Conservation (phyloP, 2,113 vertebrate genomes). For the Physeter macrocephalus region DNA sequence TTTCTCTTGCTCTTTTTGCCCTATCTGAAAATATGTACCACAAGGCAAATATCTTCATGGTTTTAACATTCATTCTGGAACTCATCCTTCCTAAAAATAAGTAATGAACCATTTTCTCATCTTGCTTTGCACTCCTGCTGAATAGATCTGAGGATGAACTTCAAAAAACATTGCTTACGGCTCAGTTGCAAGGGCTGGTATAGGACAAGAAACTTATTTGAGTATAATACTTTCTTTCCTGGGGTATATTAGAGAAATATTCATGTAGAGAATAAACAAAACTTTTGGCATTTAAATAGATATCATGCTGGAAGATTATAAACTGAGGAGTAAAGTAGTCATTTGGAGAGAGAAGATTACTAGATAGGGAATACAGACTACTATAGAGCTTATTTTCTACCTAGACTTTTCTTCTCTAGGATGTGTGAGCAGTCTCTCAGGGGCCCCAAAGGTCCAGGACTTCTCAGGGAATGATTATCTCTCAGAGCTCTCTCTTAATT, state of each 20-base stretch:
- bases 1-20: neutral
- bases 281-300: neutral
- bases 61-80: conserved; percentile 32
- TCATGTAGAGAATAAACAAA: neutral
- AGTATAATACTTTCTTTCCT: conserved; percentile 27
- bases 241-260: neutral
- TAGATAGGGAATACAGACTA: neutral
- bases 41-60: neutral
- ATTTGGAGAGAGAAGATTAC: neutral
- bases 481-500: neutral
- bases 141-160: conserved; percentile 27
- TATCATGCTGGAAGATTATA: neutral
- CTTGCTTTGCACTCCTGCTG: neutral
- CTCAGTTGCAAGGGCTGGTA: neutral
- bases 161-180: conserved; percentile 14
- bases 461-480: neutral
- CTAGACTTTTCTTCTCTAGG: neutral
- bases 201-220: neutral
- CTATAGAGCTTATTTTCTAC: neutral
- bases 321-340: neutral
- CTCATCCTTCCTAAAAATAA: neutral
- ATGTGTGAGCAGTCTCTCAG: neutral
- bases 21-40: neutral
- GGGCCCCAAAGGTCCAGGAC: neutral
- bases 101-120: conserved; percentile 1